Base-by-base conservation (phyloP, 2,797 vertebrate species). In the Emydoidea blandingii region DNA sequence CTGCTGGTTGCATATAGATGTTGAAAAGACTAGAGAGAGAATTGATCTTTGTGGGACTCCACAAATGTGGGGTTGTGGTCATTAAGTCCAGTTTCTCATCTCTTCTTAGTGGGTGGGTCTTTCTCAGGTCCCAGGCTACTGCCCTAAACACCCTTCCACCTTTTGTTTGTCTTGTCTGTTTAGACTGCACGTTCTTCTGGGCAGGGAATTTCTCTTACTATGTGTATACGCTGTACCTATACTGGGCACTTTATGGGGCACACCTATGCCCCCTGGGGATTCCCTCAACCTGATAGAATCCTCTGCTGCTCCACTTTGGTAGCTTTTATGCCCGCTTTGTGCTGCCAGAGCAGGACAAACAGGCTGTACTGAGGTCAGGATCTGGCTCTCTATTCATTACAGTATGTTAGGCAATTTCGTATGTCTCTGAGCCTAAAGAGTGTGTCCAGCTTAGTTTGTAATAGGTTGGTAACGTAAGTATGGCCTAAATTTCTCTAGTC, bases 381-480 rank as follows among this genome's bases (percentile, higher is more conserved):
- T 87, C 54, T 89, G 44, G 8, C 5, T 90, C 5, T n/a, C 49
- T 7, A 4, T 29, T 88, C 59, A 49, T 21, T 86, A 65, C 86
- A 87, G 72, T 47, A 76, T 12, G 5, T n/a, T 53, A 47, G 2
- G 3, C 25, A 23, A 6, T 52, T 44, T 88, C 62, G 16, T 21
- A 44, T 1, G 0, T 41, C 21, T 72, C n/a, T 8, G 52, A 59
- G 31, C 25, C 37, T 72, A 53, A 59, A 6, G 16, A 25, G 31
- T 41, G 37, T 44, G 68, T 41, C 19, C 34, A 44, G 21, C 56
- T 41, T 0, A 0, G 27, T 85, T 29, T 85, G 44, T 27, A 65
- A 41, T 12, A 78, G 41, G 49, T 52, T 84, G 10, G 14, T 89
- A 94, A 87, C 12, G 15, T 50, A 96, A 93, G 44, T 4, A 44